phyloP scores from a whole-genome alignment of 2,113 vertebrate species.

The Archilochus colubris region DNA sequence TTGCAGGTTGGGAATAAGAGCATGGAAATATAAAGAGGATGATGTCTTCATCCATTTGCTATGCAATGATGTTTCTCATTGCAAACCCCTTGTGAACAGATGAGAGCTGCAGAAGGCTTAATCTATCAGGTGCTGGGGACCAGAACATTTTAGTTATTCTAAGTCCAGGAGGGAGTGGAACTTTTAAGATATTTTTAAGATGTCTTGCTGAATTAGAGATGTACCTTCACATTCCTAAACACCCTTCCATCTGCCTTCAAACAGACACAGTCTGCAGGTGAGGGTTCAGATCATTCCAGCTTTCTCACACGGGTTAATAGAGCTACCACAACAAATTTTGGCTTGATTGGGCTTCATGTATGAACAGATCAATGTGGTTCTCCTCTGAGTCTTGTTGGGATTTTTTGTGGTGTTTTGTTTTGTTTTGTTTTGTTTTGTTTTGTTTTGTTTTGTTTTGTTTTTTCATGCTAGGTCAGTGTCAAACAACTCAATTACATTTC shows the following conservation, averaged over 20 bases:
- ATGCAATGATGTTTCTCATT: background rate
- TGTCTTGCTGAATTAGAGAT: background rate
- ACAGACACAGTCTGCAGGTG: background rate
- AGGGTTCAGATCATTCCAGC: background rate
- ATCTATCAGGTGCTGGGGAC: background rate
- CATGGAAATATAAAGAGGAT: background rate
- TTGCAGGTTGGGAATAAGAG: background rate
- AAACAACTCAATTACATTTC: background rate
- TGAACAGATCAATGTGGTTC: background rate
- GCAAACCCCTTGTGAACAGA: background rate
- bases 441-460: no score
- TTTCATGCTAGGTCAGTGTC: background rate
- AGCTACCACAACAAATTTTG: background rate
- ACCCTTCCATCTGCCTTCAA: background rate
- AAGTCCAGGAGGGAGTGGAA: background rate
- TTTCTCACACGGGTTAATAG: background rate
- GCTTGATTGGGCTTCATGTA: background rate
- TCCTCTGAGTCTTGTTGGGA: background rate
- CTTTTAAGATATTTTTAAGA: background rate
- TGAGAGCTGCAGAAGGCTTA: background rate
- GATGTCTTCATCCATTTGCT: background rate
- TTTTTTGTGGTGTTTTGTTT: no score
- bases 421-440: no score
- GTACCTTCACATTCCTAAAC: background rate
- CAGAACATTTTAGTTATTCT: background rate